phyloP scores from a whole-genome alignment of 2,888 invertebrate species.

The Maniola hyperantus region DNA sequence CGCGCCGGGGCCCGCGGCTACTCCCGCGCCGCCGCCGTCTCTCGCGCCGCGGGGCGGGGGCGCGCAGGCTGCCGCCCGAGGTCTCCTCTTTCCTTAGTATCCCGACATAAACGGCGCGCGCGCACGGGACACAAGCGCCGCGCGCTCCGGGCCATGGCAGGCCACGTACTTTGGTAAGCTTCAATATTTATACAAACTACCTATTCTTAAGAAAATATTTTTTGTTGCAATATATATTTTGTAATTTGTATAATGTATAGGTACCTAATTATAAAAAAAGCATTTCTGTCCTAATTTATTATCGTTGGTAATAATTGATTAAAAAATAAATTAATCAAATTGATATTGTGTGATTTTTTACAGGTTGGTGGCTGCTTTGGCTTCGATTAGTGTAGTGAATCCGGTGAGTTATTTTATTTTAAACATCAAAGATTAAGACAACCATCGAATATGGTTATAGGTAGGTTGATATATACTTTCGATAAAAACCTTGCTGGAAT shows the following conservation, averaged over 20 bases:
- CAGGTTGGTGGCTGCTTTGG: slow-evolving; percentile 73
- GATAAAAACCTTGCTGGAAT: slow-evolving; percentile 51
- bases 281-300: neutral
- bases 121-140: slow-evolving; percentile 78
- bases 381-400: slow-evolving; percentile 63
- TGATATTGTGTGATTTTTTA: slow-evolving; percentile 31
- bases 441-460: neutral
- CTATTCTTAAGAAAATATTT: neutral
- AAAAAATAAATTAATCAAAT: slow-evolving; percentile 33
- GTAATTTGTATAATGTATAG: neutral
- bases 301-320: slow-evolving; percentile 9
- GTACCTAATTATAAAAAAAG: slow-evolving; percentile 3
- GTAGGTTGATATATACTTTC: slow-evolving; percentile 38
- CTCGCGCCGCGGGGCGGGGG: slow-evolving; percentile 63
- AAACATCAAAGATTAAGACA: slow-evolving; percentile 14
- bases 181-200: slow-evolving; percentile 13
- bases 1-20: slow-evolving; percentile 51
- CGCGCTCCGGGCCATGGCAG: slow-evolving; percentile 80
- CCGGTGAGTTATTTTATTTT: slow-evolving; percentile 59
- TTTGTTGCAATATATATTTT: neutral
- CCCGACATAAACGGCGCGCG: slow-evolving; percentile 80
- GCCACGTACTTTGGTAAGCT: slow-evolving; percentile 76
- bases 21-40: slow-evolving; percentile 46
- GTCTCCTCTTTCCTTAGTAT: slow-evolving; percentile 77
- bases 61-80: slow-evolving; percentile 61